Conservation (phyloP, 2,888 invertebrate species). For the Lamproptera curius region DNA sequence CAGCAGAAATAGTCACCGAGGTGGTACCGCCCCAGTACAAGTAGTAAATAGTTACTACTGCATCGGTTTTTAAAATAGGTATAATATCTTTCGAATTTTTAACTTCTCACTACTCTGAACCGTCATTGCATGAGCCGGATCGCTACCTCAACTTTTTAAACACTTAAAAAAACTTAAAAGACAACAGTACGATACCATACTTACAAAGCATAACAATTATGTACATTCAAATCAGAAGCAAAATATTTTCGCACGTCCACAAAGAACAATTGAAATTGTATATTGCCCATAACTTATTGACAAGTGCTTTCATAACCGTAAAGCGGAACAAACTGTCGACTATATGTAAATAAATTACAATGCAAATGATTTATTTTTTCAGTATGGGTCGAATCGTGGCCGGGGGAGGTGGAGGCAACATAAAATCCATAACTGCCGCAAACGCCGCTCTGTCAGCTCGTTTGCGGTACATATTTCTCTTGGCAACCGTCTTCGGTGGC, state of each 20-base stretch:
- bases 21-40: no score
- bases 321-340: slow-evolving; percentile 19
- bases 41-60: no score
- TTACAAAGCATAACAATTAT: slow-evolving; percentile 1
- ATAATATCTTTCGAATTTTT: no score
- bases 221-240: slow-evolving; percentile 6
- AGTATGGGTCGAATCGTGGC: slow-evolving; percentile 28
- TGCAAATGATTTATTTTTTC: slow-evolving; percentile 25
- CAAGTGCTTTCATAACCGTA: slow-evolving; percentile 15
- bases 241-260: slow-evolving; percentile 15
- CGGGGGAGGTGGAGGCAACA: slow-evolving; percentile 17
- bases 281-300: slow-evolving; percentile 21
- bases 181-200: no score
- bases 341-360: slow-evolving; percentile 18
- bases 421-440: slow-evolving; percentile 25
- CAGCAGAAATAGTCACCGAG: no score
- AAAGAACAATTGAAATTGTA: slow-evolving; percentile 20
- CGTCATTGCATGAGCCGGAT: no score
- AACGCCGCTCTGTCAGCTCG: slow-evolving; percentile 6
- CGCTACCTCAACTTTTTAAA: no score
- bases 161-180: no score
- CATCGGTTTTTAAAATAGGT: no score
- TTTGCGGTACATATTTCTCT: slow-evolving; percentile 36
- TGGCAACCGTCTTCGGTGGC: slow-evolving; percentile 33
- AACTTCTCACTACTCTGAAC: no score